Evolutionary conservation across 1,140 invertebrate genomes (phyloP).

Genomic region (Eufriesea mexicana): DNA sequence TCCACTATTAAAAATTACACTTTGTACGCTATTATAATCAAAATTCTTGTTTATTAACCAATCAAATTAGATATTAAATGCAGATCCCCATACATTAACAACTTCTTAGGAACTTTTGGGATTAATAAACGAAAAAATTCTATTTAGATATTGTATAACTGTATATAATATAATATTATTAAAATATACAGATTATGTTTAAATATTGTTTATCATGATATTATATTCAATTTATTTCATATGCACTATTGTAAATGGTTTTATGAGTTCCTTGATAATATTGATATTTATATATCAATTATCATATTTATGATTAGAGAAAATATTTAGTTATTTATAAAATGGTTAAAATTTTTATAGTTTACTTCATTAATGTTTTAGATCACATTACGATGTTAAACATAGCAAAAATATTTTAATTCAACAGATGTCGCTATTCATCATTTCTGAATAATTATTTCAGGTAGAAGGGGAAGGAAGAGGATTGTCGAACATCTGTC

Average conservation of each 20-base stretch:
- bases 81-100: not conserved
- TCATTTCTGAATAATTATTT: constrained; percentile 58
- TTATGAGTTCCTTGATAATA: not conserved
- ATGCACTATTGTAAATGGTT: not conserved
- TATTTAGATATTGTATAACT: not conserved
- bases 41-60: not conserved
- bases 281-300: not conserved
- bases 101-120: not conserved
- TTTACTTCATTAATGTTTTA: no score
- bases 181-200: not conserved
- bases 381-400: not conserved
- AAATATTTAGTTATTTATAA: no score
- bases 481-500: constrained; percentile 65
- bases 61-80: constrained; percentile 18
- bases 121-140: not conserved
- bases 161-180: not conserved
- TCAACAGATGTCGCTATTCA: constrained; percentile 43
- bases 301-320: no score
- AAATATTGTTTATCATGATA: not conserved
- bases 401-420: constrained; percentile 11
- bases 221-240: not conserved
- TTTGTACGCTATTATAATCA: not conserved
- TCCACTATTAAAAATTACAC: not conserved
- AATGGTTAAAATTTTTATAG: not conserved
- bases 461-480: constrained; percentile 48